phyloP scores from a whole-genome alignment of 30 jellyfish, hydroid and myxozoan genomes.

The Aurelia aurita complex sp. Pacific region DNA sequence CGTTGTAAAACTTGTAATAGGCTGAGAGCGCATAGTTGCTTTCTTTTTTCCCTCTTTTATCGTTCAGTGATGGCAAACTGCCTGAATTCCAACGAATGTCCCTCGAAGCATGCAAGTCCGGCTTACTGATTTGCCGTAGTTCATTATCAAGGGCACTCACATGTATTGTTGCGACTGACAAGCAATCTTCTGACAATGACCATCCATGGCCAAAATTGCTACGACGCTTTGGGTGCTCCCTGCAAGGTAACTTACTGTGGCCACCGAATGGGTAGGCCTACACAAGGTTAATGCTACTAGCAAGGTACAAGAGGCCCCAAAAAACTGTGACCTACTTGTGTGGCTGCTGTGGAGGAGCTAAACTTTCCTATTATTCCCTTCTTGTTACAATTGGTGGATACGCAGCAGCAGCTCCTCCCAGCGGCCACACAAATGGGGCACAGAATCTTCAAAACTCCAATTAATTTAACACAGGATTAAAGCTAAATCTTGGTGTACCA shows the following conservation, averaged over 20 bases:
- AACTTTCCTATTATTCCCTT: no score
- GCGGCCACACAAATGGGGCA: no score
- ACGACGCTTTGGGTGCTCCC: not conserved
- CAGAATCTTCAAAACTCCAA: no score
- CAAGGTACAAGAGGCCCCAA: not conserved
- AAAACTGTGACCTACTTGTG: not conserved
- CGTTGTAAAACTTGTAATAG: not conserved
- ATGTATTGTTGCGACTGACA: slow-evolving; percentile 63
- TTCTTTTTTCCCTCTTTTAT: no score
- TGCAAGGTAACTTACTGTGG: slow-evolving; percentile 13
- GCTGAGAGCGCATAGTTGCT: not conserved
- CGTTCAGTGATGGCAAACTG: no score
- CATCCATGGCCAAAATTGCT: not conserved
- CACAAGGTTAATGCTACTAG: not conserved
- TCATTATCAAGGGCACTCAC: slow-evolving; percentile 53
- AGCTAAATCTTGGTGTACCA: no score
- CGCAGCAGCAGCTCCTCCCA: no score
- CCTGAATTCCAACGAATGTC: no score
- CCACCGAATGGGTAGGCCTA: slow-evolving; percentile 61
- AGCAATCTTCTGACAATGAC: slow-evolving; percentile 25
- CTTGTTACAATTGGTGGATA: no score
- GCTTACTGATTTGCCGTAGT: slow-evolving; percentile 40
- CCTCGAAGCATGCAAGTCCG: slow-evolving; percentile 19
- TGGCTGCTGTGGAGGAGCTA: no score
- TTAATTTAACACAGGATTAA: no score